Base-by-base conservation (phyloP, 2,797 vertebrate species). In the Orestias chungarensis region DNA sequence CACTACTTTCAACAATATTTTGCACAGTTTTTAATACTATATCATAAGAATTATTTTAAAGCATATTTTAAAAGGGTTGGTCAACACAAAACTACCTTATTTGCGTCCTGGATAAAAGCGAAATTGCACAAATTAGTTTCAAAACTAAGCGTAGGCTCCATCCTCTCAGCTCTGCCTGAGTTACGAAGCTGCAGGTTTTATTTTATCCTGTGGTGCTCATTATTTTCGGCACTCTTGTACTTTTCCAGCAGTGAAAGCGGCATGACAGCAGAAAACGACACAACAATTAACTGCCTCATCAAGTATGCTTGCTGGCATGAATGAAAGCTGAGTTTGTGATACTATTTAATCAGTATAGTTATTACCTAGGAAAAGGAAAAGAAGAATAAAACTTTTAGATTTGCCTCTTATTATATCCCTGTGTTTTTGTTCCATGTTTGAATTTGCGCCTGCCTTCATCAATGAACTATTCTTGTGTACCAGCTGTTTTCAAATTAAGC, bases 271-370 rank as follows among this genome's bases (percentile, higher is more conserved):
- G 64, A 42, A 2, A 2, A 54, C 62, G 57, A 44, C 18, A 20
- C 20, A 14, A 5, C 23, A 72, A 74, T 70, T 64, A 66, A 61
- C 46, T 79, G 35, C 33, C n/a, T 76, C 50, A 44, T 66, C 64
- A 38, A 54, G 20, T 29, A 64, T 71, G 71, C n/a, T 42, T n/a
- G 15, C 40, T 73, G 49, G 8, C 25, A 61, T 70, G 18, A 70
- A 66, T 47, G 44, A 35, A 64, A 31, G 47, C 27, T 23, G 43
- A 65, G 35, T 64, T 35, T 17, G 15, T 68, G 8, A 47, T 33
- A n/a, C 23, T 31, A 15, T 64, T 62, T 23, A 23, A n/a, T 23
- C 33, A n/a, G 31, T 20, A 10, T 29, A 68, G 52, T 42, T 18
- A 50, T 35, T 4, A 27, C 64, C 5, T 15, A 35, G 17, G 38